Evolutionary conservation across 2,888 invertebrate species (phyloP), one percentile per base, ranked within the genome.

Genomic region (Cheilosia variabilis): DNA sequence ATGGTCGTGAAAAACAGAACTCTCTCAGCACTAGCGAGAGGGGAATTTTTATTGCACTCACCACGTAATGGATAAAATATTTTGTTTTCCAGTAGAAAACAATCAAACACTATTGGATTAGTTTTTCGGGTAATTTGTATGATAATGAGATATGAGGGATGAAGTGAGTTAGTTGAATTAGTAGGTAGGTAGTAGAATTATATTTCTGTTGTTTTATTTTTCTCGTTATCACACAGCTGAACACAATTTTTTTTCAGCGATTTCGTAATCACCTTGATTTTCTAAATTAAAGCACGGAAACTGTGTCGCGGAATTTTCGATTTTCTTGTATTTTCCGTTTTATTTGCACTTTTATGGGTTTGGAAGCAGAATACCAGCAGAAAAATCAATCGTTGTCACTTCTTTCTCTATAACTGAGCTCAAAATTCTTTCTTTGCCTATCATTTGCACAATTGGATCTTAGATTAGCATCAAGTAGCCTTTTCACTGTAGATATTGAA

Each of bases 1-100:
- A 80, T 76, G 52, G 88, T 87, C 72, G 80, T 43, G 62, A 87
- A 83, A 80, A 87, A 88, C 86, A 65, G 87, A 88, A 88, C 87
- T 55, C 68, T 53, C 55, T 52, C 52, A 5, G 24, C 15, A 53
- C 1, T 9, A 47, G 57, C 19, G 76, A 84, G 87, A 43, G 27
- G 22, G 41, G 41, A n/a, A 47, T 60, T 57, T 63, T 45, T 55
- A 37, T 58, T 52, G 69, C 73, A 77, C 62, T 69, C 69, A 62
- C 43, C 31, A 50, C 69, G 53, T 41, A 57, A 45, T 53, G 45
- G 37, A 17, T 63, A 34, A 43, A 31, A 17, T n/a, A 31, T 34
- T 71, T 62, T 58, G 55, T 31, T 68, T 62, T 69, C 57, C 22
- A 4, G 71, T 4, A 60, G 72, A 65, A 66, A 63, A 72, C 62